phyloP scores from a whole-genome alignment of 2,888 invertebrate species.

The Gnatocerus cornutus region DNA sequence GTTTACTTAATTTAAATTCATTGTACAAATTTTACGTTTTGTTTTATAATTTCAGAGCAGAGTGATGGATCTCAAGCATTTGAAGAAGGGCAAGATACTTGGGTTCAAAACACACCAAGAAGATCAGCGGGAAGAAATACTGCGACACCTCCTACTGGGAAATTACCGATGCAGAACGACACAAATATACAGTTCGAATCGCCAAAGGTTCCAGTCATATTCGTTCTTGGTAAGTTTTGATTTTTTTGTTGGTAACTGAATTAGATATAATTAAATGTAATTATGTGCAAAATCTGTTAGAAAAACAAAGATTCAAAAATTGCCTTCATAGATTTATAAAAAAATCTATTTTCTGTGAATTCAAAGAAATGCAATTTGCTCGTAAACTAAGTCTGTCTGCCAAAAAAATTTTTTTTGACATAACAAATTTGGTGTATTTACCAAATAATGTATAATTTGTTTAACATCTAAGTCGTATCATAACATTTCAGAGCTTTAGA shows the following conservation, averaged over 20 bases:
- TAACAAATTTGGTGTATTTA: too few relatives aligned
- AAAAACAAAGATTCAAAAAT: too few relatives aligned
- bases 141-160: slow-evolving; percentile 79
- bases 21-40: slow-evolving; percentile 1
- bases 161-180: slow-evolving; percentile 85
- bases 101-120: slow-evolving; percentile 72
- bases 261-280: neutral
- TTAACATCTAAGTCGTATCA: too few relatives aligned
- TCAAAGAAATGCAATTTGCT: too few relatives aligned
- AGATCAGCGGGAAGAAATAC: slow-evolving; percentile 60
- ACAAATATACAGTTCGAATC: slow-evolving; percentile 89
- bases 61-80: slow-evolving; percentile 82
- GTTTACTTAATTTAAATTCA: too few relatives aligned
- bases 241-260: neutral
- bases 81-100: slow-evolving; percentile 72
- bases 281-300: too few relatives aligned
- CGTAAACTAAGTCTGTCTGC: too few relatives aligned
- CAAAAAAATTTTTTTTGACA: too few relatives aligned
- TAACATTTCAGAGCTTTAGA: too few relatives aligned
- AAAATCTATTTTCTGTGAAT: too few relatives aligned
- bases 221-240: slow-evolving; percentile 81
- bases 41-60: slow-evolving; percentile 76
- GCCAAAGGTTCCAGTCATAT: slow-evolving; percentile 91
- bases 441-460: too few relatives aligned
- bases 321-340: too few relatives aligned